phyloP scores from a whole-genome alignment of 2,888 invertebrate species.

The Athalia cordata region DNA sequence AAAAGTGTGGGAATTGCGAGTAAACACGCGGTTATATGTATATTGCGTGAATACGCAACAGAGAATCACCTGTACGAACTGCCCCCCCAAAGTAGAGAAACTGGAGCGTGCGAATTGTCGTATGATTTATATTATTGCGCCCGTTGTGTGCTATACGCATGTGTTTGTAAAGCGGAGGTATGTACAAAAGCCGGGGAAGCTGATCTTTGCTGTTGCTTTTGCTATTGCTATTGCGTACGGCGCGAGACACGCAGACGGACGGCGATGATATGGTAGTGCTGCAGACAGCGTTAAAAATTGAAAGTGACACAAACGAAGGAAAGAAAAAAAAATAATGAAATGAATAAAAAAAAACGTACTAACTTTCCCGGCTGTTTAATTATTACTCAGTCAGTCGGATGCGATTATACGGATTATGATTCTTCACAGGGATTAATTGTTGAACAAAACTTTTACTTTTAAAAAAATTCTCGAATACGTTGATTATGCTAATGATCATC shows the following conservation, averaged over 20 bases:
- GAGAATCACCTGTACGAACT: too few relatives aligned
- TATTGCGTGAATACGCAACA: constrained; percentile 12
- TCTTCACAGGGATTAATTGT: too few relatives aligned
- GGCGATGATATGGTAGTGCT: not conserved
- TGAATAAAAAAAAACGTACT: not conserved
- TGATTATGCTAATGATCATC: too few relatives aligned
- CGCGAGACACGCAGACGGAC: constrained; percentile 5
- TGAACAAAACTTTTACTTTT: too few relatives aligned
- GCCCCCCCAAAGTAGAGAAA: not conserved
- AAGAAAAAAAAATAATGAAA: not conserved
- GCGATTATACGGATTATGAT: too few relatives aligned
- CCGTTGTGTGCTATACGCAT: not conserved
- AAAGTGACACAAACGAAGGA: constrained; percentile 17
- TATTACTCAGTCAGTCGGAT: not conserved
- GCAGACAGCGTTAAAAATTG: not conserved
- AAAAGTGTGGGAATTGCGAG: not conserved
- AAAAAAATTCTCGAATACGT: too few relatives aligned
- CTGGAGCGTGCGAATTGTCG: constrained; percentile 40
- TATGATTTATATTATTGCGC: not conserved
- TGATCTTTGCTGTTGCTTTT: not conserved
- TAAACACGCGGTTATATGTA: constrained; percentile 1
- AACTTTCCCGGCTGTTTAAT: not conserved
- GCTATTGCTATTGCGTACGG: too few relatives aligned
- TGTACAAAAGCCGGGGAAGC: not conserved
- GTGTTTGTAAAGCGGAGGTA: not conserved